These are phyloP conservation scores for Drosophila subobscura DNA, from an alignment of 1,140 invertebrate species.

Conservation along the genomic window DNA sequence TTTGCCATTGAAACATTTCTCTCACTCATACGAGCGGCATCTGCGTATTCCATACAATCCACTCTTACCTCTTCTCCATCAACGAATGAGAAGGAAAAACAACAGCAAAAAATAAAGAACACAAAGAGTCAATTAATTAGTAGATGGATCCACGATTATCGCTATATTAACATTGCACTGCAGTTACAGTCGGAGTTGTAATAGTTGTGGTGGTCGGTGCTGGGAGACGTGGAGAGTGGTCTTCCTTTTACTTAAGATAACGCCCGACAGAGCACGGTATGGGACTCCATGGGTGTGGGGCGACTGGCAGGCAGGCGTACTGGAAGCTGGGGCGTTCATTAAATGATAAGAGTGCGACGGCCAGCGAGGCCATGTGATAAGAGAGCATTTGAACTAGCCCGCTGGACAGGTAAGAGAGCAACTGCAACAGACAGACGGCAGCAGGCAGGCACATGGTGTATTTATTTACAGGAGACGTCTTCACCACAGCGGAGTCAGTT, in stretches of 20 bases:
- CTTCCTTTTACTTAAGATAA: slow-evolving; percentile 39
- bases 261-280: not conserved
- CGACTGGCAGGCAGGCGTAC: slow-evolving; percentile 9
- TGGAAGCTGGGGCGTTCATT: slow-evolving; percentile 63
- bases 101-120: slow-evolving; percentile 52
- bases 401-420: slow-evolving; percentile 13
- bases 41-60: too few relatives aligned
- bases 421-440: not conserved
- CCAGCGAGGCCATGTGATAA: slow-evolving; percentile 56
- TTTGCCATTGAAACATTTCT: too few relatives aligned
- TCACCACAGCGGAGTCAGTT: too few relatives aligned
- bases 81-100: slow-evolving; percentile 9
- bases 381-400: slow-evolving; percentile 37
- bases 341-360: slow-evolving; percentile 66
- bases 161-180: slow-evolving; percentile 76
- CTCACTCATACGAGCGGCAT: too few relatives aligned
- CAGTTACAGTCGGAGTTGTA: slow-evolving; percentile 13
- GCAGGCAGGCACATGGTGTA: not conserved
- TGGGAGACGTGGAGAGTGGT: slow-evolving; percentile 16
- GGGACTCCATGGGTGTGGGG: not conserved
- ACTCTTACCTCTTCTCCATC: too few relatives aligned
- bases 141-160: slow-evolving; percentile 81
- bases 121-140: slow-evolving; percentile 83
- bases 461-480: not conserved
- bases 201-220: slow-evolving; percentile 3